Evolutionary conservation across 2,888 invertebrate species (phyloP).

Genomic region (Podabrus alpinus): DNA sequence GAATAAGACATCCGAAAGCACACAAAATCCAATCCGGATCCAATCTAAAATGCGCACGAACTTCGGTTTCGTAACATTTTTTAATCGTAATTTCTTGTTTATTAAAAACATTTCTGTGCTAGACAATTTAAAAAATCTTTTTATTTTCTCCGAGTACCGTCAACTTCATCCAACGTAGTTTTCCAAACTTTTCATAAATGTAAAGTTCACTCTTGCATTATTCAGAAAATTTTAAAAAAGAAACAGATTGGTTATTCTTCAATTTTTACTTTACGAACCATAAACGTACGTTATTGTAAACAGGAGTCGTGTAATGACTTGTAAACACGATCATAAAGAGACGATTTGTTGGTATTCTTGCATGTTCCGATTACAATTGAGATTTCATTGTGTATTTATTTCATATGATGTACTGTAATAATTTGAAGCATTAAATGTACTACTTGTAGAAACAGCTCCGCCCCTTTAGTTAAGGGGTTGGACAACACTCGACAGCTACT

Average conservation of each 20-base stretch:
- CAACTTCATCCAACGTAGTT: background rate
- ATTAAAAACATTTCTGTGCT: background rate
- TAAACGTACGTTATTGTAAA: background rate
- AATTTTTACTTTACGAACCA: background rate
- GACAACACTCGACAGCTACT: conserved; percentile 50
- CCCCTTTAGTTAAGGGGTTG: conserved; percentile 47
- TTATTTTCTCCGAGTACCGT: background rate
- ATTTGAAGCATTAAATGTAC: conserved; percentile 47
- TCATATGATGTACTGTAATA: conserved; percentile 44
- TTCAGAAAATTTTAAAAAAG: background rate
- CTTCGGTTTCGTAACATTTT: background rate
- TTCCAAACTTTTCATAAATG: background rate
- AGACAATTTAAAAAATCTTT: background rate
- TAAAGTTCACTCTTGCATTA: background rate
- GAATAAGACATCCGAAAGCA: background rate
- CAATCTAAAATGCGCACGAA: too few species aligned
- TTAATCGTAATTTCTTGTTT: background rate
- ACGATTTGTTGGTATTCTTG: conserved; percentile 5
- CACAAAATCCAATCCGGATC: background rate
- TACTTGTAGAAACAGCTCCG: conserved; percentile 48
- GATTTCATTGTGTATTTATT: conserved; percentile 41
- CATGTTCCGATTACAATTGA: conserved; percentile 40
- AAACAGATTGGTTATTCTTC: background rate
- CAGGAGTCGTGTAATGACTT: conserved; percentile 3
- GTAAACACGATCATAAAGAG: conserved; percentile 8